A percentile compares a stretch with the other conserved stretches of the same genome.
Conservation (phyloP, 1,140 invertebrate genomes). For the Coptotermes formosanus region DNA sequence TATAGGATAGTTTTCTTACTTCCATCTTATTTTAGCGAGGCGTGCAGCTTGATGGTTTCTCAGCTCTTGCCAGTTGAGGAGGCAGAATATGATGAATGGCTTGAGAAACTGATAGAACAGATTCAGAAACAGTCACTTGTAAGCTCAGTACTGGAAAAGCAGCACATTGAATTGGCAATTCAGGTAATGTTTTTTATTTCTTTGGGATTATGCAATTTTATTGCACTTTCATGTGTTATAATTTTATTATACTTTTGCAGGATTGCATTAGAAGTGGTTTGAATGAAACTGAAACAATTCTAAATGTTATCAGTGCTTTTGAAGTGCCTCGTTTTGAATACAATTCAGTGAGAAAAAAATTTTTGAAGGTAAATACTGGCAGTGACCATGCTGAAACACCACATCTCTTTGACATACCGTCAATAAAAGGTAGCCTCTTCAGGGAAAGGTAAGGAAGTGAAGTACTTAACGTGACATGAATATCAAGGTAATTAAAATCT, state of each 20-base stretch:
- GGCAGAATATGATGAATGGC: conserved; percentile 54
- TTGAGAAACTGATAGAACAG: conserved; percentile 63
- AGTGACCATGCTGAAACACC: conserved; percentile 41
- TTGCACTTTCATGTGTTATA: conserved; percentile 38
- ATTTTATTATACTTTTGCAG: conserved; percentile 39
- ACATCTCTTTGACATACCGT: conserved; percentile 63
- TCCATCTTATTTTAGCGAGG: conserved; percentile 55
- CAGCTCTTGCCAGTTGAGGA: conserved; percentile 55
- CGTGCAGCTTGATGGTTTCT: conserved; percentile 56
- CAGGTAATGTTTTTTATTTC: conserved; percentile 49
- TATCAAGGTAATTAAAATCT: no score
- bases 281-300: conserved; percentile 73
- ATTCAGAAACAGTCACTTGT: conserved; percentile 71
- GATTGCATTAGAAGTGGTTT: conserved; percentile 67
- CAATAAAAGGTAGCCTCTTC: conserved; percentile 56
- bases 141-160: conserved; percentile 67
- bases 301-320: conserved; percentile 80
- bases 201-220: not conserved
- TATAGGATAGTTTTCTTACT: conserved; percentile 30
- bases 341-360: conserved; percentile 75
- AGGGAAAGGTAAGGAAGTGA: conserved; percentile 47
- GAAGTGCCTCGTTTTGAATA: conserved; percentile 77
- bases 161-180: conserved; percentile 70
- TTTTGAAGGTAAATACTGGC: conserved; percentile 56
- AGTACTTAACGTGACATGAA: no score